These are phyloP conservation scores for Pollenia amentaria DNA, from an alignment of 2,888 invertebrate genomes.

Conservation along the genomic window DNA sequence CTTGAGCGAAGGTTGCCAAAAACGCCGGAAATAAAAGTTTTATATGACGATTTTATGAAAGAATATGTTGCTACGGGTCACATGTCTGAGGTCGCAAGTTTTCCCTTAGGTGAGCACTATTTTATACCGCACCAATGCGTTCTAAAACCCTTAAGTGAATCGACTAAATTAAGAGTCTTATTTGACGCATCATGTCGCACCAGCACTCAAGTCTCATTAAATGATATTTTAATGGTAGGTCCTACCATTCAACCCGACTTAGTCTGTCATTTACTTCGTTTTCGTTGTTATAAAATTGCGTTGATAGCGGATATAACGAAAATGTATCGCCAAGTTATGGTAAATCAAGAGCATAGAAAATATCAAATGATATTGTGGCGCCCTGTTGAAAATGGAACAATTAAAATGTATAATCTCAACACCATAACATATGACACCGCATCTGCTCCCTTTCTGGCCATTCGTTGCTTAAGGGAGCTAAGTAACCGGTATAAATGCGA, in stretches of 20 bases:
- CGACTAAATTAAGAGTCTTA: slow-evolving; percentile 60
- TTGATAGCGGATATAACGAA: not conserved
- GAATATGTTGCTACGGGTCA: slow-evolving; percentile 41
- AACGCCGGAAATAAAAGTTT: not conserved
- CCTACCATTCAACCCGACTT: too few relatives aligned
- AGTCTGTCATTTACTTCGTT: slow-evolving; percentile 10
- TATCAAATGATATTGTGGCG: slow-evolving; percentile 41
- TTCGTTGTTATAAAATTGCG: slow-evolving; percentile 6
- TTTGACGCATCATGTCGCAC: slow-evolving; percentile 61
- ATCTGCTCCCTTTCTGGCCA: too few relatives aligned
- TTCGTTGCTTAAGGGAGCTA: not conserved
- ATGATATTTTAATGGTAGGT: slow-evolving; percentile 15
- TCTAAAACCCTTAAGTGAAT: slow-evolving; percentile 21
- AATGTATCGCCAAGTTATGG: slow-evolving; percentile 58
- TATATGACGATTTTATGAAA: slow-evolving; percentile 34
- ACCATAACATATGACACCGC: too few relatives aligned
- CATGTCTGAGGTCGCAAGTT: slow-evolving; percentile 21
- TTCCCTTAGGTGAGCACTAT: slow-evolving; percentile 12
- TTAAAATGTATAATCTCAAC: too few relatives aligned
- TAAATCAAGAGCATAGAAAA: slow-evolving; percentile 41
- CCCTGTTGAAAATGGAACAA: too few relatives aligned
- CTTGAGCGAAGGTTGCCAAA: slow-evolving; percentile 36
- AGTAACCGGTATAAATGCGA: not conserved
- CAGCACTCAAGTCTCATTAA: slow-evolving; percentile 36
- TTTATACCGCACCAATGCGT: slow-evolving; percentile 61